Evolutionary conservation across 2,113 vertebrate genomes (phyloP), one percentile per base, ranked within the genome.

Genomic region (Oncorhynchus gorbuscha): DNA sequence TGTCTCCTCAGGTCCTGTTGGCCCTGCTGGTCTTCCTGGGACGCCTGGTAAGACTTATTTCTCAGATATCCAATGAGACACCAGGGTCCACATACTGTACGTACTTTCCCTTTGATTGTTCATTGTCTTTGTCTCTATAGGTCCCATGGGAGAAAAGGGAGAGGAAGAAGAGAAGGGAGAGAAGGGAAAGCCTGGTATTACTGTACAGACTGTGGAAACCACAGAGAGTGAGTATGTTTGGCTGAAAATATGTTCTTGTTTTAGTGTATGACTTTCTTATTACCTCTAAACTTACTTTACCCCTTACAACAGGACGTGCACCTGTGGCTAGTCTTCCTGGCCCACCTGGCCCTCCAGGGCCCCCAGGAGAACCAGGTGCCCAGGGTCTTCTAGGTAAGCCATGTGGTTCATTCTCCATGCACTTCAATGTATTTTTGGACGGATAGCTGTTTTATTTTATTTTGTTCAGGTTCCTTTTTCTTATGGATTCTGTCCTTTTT

Each of bases 11-110:
- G 97, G 97, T 88, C 96, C 96, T 35, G 88, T 92, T 61, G 97
- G 97, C n/a, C 96, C 96, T 72, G 93, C 96, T 89, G 97, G 97
- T 26, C 82, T 95, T 78, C 96, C 97, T 83, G 97, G 97, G 85
- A 87, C 90, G 74, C 90, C 94, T 91, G 97, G 97, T 99, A 94
- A 84, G 81, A 74, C 16, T 3, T 26, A 64, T 11, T 32, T 16
- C 20, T 24, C 22, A 64, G 16, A 64, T 55, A 55, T 18, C 51
- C 16, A 18, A 55, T 14, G 51, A 14, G 12, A 18, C 16, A 55
- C 5, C 51, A 55, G 51, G 51, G 51, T 18, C 51, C 4, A 55
- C 3, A 55, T 55, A 18, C 5, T 55, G 51, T 55, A 45, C 39
- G 39, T 11, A 55, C 51, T 18, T 55, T 55, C 16, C 13, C 48